Evolutionary conservation across 2,113 vertebrate genomes (phyloP).

Genomic region (Strigops habroptila): DNA sequence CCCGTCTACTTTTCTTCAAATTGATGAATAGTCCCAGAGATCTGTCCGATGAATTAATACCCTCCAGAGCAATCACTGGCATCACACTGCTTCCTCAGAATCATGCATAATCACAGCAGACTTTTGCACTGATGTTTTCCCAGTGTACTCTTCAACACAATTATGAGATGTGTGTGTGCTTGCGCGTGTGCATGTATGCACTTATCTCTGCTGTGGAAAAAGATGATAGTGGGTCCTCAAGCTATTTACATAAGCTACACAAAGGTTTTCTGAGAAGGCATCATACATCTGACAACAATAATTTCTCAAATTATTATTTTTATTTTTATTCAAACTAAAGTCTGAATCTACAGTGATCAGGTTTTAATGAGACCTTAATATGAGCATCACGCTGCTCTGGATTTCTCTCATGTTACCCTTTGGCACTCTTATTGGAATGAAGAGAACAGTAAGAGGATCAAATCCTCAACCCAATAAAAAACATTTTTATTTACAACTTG

Average conservation of each 20-base stretch:
- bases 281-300: accelerated
- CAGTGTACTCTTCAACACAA: background rate
- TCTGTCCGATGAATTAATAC: background rate
- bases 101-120: background rate
- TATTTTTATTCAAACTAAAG: background rate
- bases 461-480: background rate
- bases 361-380: background rate
- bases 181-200: accelerated
- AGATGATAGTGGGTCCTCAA: background rate
- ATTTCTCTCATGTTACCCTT: background rate
- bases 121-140: background rate
- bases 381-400: background rate
- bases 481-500: accelerated
- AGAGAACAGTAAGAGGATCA: background rate
- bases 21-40: background rate
- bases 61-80: background rate
- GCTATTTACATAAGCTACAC: background rate
- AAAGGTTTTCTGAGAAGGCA: background rate
- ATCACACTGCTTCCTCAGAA: background rate
- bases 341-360: accelerated
- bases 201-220: accelerated
- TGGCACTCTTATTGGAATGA: background rate
- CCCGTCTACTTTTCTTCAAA: background rate
- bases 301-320: background rate
- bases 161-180: background rate